phyloP scores from a whole-genome alignment of 2,797 vertebrate species.

The Cirrhinus molitorella region DNA sequence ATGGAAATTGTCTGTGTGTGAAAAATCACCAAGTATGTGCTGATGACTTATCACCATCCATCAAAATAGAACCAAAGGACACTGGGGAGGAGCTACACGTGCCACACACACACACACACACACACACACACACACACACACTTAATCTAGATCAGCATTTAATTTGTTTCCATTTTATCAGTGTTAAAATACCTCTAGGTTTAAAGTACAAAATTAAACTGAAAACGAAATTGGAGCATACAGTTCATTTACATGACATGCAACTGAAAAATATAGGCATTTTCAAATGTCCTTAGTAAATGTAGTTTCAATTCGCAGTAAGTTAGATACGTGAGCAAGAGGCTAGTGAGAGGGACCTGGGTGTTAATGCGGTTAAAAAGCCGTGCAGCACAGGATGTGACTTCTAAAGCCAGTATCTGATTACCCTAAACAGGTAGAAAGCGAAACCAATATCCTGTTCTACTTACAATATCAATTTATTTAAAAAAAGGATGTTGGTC shows the following conservation, averaged over 20 bases:
- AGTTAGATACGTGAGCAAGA: not conserved
- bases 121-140: not conserved
- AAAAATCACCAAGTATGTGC: not conserved
- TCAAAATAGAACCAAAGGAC: constrained; percentile 22
- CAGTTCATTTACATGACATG: not conserved
- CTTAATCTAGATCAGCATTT: constrained; percentile 30
- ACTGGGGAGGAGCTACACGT: constrained; percentile 44
- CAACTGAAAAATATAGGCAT: not conserved
- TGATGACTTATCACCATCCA: constrained; percentile 26
- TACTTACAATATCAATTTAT: not conserved
- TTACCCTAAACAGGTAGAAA: not conserved
- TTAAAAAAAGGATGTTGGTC: not conserved
- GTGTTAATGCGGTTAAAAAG: constrained; percentile 29
- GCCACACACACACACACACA: not conserved
- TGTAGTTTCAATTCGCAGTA: not conserved
- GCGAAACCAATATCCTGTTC: not conserved
- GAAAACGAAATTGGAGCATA: not conserved
- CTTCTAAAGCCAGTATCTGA: constrained; percentile 20
- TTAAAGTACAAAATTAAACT: not conserved
- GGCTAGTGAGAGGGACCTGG: constrained; percentile 24
- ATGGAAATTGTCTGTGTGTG: not conserved
- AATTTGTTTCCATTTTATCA: not conserved
- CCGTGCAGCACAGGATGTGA: constrained; percentile 41
- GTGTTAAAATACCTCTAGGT: not conserved
- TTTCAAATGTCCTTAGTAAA: not conserved